A percentile compares a stretch with the other conserved stretches of the same genome.
Evolutionary conservation across 2,797 vertebrate genomes (phyloP).

Genomic region (Naso thynnoides): DNA sequence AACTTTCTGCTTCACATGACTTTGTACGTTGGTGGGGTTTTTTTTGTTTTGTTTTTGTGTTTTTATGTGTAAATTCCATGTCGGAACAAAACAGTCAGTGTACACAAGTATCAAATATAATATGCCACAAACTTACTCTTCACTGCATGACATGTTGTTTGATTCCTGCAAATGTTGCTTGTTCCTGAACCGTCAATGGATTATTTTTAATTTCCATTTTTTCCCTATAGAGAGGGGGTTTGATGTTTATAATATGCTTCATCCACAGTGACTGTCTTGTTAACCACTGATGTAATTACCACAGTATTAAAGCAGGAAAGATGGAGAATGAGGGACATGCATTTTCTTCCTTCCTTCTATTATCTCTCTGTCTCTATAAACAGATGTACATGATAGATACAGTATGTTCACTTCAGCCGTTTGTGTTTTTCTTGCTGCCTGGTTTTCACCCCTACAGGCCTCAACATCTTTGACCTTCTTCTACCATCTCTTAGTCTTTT

Average conservation of each 20-base stretch:
- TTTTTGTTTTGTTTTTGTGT: conserved; percentile 15
- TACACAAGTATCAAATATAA: conserved; percentile 6
- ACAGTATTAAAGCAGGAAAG: conserved; percentile 57
- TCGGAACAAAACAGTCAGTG: conserved; percentile 17
- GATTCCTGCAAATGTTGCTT: conserved; percentile 32
- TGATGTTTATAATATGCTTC: conserved; percentile 16
- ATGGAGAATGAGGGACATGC: conserved; percentile 10
- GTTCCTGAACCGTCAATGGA: not conserved
- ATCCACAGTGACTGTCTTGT: conserved; percentile 38
- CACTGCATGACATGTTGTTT: conserved; percentile 60
- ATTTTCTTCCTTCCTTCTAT: not conserved
- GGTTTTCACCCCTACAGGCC: conserved; percentile 16
- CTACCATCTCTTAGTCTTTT: not conserved
- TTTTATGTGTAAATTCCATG: conserved; percentile 11
- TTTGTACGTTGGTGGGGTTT: conserved; percentile 15
- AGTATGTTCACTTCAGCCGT: not conserved
- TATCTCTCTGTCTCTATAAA: conserved; percentile 3
- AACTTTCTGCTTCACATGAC: conserved; percentile 7
- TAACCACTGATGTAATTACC: conserved; percentile 25
- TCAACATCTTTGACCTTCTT: conserved; percentile 24
- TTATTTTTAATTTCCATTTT: conserved; percentile 8
- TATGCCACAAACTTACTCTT: conserved; percentile 21
- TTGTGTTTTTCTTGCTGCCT: conserved; percentile 3
- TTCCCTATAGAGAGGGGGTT: conserved; percentile 25
- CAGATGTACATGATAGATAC: not conserved